Conservation (phyloP, 1,140 invertebrate species). For the Carcinoscorpius rotundicauda region DNA sequence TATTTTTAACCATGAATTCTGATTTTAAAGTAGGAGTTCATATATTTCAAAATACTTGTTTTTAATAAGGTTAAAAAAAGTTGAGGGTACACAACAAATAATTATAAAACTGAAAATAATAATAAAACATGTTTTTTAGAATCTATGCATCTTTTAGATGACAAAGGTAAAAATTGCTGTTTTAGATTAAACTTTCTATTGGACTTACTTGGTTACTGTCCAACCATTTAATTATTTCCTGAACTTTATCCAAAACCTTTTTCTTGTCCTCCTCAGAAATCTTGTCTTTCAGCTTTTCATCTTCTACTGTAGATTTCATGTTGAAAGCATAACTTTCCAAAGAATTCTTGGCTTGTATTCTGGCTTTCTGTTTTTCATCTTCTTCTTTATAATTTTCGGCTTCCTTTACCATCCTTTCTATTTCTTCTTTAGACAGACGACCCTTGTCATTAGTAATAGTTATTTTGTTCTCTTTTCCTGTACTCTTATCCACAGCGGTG, state of each 20-base stretch:
- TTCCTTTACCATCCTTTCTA: conserved; percentile 63
- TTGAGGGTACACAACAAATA: too few species aligned
- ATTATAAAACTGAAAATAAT: too few species aligned
- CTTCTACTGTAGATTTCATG: conserved; percentile 80
- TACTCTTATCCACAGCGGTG: conserved; percentile 46
- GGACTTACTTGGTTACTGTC: conserved; percentile 41
- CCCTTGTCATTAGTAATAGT: conserved; percentile 97
- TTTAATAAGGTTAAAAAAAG: too few species aligned
- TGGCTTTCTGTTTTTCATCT: conserved; percentile 67
- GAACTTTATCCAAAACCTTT: conserved; percentile 41
- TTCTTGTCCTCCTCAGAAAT: conserved; percentile 39
- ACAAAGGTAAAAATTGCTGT: not conserved
- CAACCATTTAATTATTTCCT: conserved; percentile 47
- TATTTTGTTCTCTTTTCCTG: conserved; percentile 95
- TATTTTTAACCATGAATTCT: too few species aligned
- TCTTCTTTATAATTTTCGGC: conserved; percentile 42
- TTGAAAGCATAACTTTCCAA: conserved; percentile 94
- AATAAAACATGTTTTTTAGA: too few species aligned
- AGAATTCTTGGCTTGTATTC: conserved; percentile 76
- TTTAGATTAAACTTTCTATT: not conserved
- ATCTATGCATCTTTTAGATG: too few species aligned
- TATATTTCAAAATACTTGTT: too few species aligned
- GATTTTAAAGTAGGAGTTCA: too few species aligned
- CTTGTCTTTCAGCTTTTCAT: conserved; percentile 48
- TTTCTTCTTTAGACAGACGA: conserved; percentile 88